Evolutionary conservation across 2,113 vertebrate species (phyloP).

Genomic region (Gymnogyps californianus): DNA sequence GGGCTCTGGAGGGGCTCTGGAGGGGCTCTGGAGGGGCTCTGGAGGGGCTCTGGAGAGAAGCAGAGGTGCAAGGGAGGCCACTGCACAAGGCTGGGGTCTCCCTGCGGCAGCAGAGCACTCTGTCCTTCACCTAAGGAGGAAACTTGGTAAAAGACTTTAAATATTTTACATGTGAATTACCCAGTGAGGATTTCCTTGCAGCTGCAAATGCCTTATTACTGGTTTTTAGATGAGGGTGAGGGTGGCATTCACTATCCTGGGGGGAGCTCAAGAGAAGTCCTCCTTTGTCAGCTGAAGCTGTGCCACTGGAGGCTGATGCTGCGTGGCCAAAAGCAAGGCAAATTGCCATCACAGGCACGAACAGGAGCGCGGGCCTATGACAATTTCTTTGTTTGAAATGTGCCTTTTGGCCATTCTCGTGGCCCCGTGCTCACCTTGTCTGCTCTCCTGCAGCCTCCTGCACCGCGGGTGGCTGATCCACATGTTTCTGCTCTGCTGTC

Average conservation of each 20-base stretch:
- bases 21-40: not conserved
- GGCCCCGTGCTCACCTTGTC: not conserved
- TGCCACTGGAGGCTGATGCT: not conserved
- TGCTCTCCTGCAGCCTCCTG: not conserved
- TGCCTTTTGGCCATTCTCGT: not conserved
- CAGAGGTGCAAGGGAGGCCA: not conserved
- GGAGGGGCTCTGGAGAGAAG: not conserved
- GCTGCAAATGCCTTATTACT: not conserved
- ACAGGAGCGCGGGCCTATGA: rapidly evolving
- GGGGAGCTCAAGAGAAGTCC: not conserved
- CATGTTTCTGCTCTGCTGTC: not conserved
- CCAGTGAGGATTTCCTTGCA: not conserved
- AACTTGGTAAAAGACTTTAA: not conserved
- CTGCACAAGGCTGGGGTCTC: not conserved
- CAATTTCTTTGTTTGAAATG: not conserved
- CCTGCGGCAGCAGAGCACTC: rapidly evolving
- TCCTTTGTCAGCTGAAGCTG: not conserved
- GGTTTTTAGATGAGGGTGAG: not conserved
- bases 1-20: not conserved
- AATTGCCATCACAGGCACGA: not conserved
- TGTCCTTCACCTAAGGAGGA: not conserved
- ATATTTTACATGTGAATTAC: not conserved
- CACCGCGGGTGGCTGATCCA: rapidly evolving
- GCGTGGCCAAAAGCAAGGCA: not conserved
- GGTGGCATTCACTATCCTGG: not conserved